Evolutionary conservation across 2,113 vertebrate species (phyloP).

Genomic region (Odocoileus hemionus): DNA sequence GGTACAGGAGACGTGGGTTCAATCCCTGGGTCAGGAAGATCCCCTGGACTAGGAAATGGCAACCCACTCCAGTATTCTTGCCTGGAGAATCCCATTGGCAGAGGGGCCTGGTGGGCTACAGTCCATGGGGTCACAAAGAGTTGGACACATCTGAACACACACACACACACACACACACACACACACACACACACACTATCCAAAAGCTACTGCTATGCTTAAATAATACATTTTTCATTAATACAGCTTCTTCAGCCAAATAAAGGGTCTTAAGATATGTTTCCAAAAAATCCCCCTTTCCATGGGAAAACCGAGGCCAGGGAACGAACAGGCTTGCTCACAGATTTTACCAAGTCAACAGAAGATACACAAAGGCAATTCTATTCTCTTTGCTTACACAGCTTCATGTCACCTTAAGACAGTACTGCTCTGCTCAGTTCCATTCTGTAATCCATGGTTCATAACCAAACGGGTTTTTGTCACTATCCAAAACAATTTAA

Average conservation of each 20-base stretch:
- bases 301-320: neutral
- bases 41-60: neutral
- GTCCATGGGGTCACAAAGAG: neutral
- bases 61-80: neutral
- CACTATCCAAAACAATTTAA: neutral
- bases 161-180: neutral
- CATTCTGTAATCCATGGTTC: neutral
- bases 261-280: neutral
- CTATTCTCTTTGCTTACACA: neutral
- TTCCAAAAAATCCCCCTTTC: neutral
- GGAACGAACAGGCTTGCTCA: neutral
- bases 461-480: neutral
- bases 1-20: neutral
- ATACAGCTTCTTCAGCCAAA: neutral
- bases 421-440: neutral
- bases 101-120: neutral
- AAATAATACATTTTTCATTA: neutral
- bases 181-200: neutral
- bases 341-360: neutral
- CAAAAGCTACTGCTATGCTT: neutral
- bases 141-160: neutral
- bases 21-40: neutral
- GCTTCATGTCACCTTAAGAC: neutral
- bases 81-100: neutral
- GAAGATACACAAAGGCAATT: neutral